Evolutionary conservation across 2,797 vertebrate species (phyloP), one percentile per base, ranked within the genome.

Genomic region (Takifugu ocellatus): DNA sequence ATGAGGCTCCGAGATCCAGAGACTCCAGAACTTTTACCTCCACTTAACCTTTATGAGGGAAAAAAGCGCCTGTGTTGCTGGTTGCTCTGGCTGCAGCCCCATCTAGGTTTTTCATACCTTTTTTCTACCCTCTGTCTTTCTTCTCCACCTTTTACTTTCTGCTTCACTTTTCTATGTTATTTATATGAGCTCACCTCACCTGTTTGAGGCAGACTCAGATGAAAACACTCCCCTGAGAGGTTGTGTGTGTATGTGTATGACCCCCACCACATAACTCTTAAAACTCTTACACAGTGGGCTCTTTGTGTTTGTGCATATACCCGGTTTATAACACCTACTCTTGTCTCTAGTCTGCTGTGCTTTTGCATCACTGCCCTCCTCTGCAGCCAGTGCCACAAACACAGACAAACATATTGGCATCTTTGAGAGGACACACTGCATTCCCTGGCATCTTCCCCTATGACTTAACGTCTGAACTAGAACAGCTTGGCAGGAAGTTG

Each of bases 301-400:
- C 85, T 87, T 91, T 92, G 90, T 91, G 83, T 87, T 91, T 92
- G 90, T 91, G 83, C 70, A 72, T 48, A 51, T 74, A 55, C 47
- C 66, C 24, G 49, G 58, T 84, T 89, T 88, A 75, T 83, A 87
- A 87, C 88, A 90, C 86, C 84, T 88, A 66, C 64, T 70, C 78
- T 79, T 70, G 74, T 78, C 75, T 71, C 57, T 54, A 8, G 52
- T 26, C 52, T 9, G n/a, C 43, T 63, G 66, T 75, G 62, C 61
- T 64, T 78, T 72, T 72, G 67, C 57, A 39, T 63, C 73, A 48
- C 76, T 78, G 70, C 63, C 68, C 73, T 81, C 78, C 65, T 61
- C 67, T 70, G 68, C 56, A 55, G 56, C 58, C 51, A n/a, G 58
- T 63, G 62, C 74, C 83, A 82, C 68, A 72, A 75, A 71, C 61